Conservation (phyloP, 2,888 invertebrate genomes). For the Eupithecia abbreviata region DNA sequence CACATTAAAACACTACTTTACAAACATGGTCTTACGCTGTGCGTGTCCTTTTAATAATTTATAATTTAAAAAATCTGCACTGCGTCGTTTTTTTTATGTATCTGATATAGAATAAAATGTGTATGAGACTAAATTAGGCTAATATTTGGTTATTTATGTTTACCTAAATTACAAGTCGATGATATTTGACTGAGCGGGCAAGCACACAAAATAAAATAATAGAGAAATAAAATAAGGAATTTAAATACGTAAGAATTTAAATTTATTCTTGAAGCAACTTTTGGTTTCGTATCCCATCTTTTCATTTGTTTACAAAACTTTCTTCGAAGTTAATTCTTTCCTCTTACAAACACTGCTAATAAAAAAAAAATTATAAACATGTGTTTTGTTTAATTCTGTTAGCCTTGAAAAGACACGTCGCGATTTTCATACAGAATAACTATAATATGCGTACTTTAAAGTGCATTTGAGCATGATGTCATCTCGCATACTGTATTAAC, state of each 20-base stretch:
- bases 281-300: background rate
- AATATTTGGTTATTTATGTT: background rate
- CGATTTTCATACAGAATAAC: background rate
- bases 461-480: background rate
- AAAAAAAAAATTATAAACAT: background rate
- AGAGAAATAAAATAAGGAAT: background rate
- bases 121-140: background rate
- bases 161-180: background rate
- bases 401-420: background rate
- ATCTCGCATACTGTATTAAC: background rate
- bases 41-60: background rate
- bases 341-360: background rate
- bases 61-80: background rate
- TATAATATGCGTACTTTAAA: background rate
- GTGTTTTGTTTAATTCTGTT: background rate
- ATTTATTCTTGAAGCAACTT: background rate
- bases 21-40: constrained; percentile 7
- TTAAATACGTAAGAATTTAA: background rate
- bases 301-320: background rate
- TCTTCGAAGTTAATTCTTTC: background rate
- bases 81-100: background rate
- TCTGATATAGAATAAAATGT: background rate
- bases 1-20: background rate
- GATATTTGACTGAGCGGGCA: background rate
- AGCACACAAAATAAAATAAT: background rate